Evolutionary conservation across 1,140 invertebrate species (phyloP), one percentile per base, ranked within the genome.

Genomic region (Drosophila pseudoobscura): DNA sequence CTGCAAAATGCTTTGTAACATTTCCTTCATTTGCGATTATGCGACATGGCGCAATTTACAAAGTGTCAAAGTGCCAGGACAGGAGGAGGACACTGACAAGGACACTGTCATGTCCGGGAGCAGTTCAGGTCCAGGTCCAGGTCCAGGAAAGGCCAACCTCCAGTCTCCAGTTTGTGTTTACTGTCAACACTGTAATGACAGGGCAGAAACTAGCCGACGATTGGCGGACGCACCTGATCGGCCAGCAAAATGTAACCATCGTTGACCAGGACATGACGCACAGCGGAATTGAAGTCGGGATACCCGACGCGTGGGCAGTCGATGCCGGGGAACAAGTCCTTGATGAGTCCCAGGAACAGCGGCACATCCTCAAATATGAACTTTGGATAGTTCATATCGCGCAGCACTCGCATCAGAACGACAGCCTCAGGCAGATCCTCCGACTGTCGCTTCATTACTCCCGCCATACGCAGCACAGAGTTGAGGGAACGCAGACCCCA

Each of bases 311-410:
- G 93, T 0, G 96, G 96, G 91, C 96, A 98, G 72, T 98, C 96
- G 57, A 98, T 92, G 0, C 96, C 96, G 0, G 97, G 97, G 92
- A 98, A 98, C 44, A 98, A 91, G 92, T 98, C 97, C 75, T 94
- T 94, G 62, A 98, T 97, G 11, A 98, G 93, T 4, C 96, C 96
- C 68, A 97, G 91, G 92, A 98, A 98, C 3, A 98, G 91, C 0
- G 97, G 96, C 1, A 97, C 96, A 91, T 98, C 97, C 79, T 98
- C 97, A 89, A 94, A 96, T 11, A 98, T 95, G 90, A 98, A 98
- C 91, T 98, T 98, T 0, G 97, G 97, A 74, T 97, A 93, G 92
- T 98, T 98, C 96, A 98, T 97, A 84, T 98, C 97, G 84, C 95
- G 94, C 11, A 98, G 92, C 6, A 97, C 97, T 87, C 96, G 94